A percentile compares a stretch with the other conserved stretches of the same genome.
Conservation (phyloP, 2,888 invertebrate genomes). For the Syrista parreyssii region DNA sequence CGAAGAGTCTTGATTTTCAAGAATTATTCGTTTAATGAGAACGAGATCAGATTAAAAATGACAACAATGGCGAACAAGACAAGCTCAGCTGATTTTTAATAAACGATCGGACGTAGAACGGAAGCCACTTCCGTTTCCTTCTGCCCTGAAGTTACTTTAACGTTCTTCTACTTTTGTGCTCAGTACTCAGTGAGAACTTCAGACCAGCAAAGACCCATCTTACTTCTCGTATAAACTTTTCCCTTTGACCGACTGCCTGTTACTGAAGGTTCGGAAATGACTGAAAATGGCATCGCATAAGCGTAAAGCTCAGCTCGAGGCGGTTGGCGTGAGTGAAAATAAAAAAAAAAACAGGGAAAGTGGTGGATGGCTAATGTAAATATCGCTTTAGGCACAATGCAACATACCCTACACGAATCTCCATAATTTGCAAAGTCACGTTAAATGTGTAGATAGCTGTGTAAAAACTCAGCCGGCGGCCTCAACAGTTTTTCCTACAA, state of each 20-base stretch:
- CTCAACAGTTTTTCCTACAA: neutral
- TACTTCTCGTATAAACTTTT: neutral
- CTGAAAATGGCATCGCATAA: constrained; percentile 21
- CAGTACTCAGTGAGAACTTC: neutral
- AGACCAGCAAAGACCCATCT: neutral
- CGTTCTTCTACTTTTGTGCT: neutral
- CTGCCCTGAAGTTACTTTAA: neutral
- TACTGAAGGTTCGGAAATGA: constrained; percentile 47
- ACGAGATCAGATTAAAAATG: neutral
- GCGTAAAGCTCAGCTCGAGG: constrained; percentile 6
- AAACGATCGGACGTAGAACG: neutral
- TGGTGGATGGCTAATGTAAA: neutral
- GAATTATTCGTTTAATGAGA: neutral
- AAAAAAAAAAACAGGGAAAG: constrained; percentile 3
- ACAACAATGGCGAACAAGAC: neutral
- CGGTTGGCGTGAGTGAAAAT: neutral
- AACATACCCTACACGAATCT: neutral
- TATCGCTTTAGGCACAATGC: constrained; percentile 9
- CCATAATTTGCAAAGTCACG: neutral
- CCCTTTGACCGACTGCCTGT: constrained; percentile 11
- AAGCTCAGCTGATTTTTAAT: neutral
- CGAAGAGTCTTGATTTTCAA: neutral
- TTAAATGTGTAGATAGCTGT: neutral
- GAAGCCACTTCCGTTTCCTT: neutral
- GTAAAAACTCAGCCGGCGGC: neutral